Evolutionary conservation across 2,113 vertebrate genomes (phyloP), one percentile per base, ranked within the genome.

Genomic region (Xerus inauris): DNA sequence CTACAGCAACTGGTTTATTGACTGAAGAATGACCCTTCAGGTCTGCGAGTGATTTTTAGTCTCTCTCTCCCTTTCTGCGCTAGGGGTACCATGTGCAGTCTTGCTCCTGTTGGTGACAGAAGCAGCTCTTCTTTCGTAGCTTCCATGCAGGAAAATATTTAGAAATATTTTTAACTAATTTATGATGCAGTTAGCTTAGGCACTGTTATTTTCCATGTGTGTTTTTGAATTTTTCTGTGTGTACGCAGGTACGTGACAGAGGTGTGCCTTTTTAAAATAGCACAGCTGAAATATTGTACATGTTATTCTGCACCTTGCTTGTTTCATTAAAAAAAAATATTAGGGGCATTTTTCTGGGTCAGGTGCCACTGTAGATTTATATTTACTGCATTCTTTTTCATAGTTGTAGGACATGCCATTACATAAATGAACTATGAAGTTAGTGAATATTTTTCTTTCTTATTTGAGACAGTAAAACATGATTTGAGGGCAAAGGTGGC

Each of bases 381-480:
- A 26, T 42, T 75, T 80, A 0, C 73, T 51, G 90, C 47, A 83
- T 47, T 81, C 30, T 45, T 73, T 81, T 87, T 45, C 49, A 14
- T 65, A 45, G 8, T 26, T 72, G 1, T 40, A 8, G 75, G 59
- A 32, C 26, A 57, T 86, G 82, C 20, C 26, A 22, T 80, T 28
- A 6, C n/a, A 71, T 57, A 26, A 87, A 38, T 76, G 62, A 76
- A 30, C n/a, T 30, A 47, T n/a, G n/a, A 84, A 91, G 19, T 85
- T 85, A 40, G 51, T 38, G 8, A 93, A 83, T 87, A 47, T 19
- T 49, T 96, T 64, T 75, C 30, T 47, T 80, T 90, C 49, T 94
- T 75, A 69, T 67, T 79, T 83, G 87, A 22, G 3, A 38, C 38
- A 30, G 47, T 45, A 80, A 87, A 89, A 89, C 13, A 10, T 76